Percentiles rank a stretch among this genome's conserved stretches.
Conservation (phyloP, 2,797 vertebrate genomes). For the Lophotriccus pileatus region DNA sequence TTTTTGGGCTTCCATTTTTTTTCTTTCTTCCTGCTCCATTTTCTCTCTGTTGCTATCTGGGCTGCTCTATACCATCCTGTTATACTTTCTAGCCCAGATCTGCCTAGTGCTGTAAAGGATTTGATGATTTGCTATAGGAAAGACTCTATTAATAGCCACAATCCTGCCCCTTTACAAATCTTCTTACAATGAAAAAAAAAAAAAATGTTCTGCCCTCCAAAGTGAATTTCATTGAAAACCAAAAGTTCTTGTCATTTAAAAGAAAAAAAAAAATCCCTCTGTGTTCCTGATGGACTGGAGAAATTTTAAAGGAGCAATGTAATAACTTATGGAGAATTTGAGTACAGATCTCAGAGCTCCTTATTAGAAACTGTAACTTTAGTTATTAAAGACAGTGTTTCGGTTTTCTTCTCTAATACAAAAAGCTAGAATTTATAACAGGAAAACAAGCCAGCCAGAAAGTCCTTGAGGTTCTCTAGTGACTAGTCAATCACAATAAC, state of each 20-base stretch:
- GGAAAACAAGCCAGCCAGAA: slow-evolving; percentile 18
- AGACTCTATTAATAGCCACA: slow-evolving; percentile 55
- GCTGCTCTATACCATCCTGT: slow-evolving; percentile 21
- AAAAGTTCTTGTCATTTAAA: not conserved
- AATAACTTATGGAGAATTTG: not conserved
- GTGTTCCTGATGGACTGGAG: not conserved
- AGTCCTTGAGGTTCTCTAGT: not conserved
- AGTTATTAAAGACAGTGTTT: not conserved
- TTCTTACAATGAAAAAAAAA: not conserved
- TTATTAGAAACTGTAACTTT: not conserved
- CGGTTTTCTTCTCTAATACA: not conserved
- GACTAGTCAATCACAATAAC: slow-evolving; percentile 30
- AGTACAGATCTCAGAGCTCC: not conserved
- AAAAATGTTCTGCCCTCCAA: slow-evolving; percentile 1
- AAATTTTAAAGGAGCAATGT: not conserved
- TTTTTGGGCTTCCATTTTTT: slow-evolving; percentile 33
- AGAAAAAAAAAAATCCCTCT: not conserved
- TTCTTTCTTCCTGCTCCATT: slow-evolving; percentile 39
- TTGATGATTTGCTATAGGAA: slow-evolving; percentile 48
- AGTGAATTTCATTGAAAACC: slow-evolving; percentile 40
- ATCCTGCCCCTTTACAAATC: slow-evolving; percentile 44
- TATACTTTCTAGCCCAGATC: slow-evolving; percentile 46
- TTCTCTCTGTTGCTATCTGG: slow-evolving; percentile 7
- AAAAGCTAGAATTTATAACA: not conserved
- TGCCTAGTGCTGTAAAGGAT: slow-evolving; percentile 42